A percentile compares a stretch with the other conserved stretches of the same genome.
Evolutionary conservation across 2,113 vertebrate species (phyloP).

Genomic region (Podiceps cristatus): DNA sequence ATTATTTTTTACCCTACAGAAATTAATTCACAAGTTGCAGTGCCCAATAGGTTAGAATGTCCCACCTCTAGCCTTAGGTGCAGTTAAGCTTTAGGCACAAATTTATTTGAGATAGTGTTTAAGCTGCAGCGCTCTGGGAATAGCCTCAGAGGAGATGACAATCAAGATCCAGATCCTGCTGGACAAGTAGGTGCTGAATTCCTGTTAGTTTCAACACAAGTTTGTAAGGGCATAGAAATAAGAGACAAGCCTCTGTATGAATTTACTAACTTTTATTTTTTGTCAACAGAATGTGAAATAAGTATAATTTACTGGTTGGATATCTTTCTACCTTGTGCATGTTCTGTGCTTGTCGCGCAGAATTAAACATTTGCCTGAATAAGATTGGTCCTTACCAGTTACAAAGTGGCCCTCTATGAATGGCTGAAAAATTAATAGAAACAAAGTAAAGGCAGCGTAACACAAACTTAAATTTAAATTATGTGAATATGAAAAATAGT

Average conservation of each 20-base stretch:
- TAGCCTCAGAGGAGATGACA: background rate
- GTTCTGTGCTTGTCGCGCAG: background rate
- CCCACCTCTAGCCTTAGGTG: background rate
- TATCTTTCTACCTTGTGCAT: background rate
- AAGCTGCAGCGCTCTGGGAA: background rate
- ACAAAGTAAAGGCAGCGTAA: background rate
- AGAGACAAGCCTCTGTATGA: background rate
- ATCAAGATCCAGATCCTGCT: background rate
- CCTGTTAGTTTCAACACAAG: background rate
- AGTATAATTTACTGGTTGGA: background rate
- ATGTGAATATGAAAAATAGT: background rate
- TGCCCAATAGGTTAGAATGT: background rate
- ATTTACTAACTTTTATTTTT: background rate
- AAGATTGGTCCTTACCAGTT: background rate
- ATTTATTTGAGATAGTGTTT: background rate
- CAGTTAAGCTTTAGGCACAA: background rate
- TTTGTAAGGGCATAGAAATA: background rate
- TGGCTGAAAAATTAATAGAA: background rate
- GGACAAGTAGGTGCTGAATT: background rate
- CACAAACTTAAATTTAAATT: background rate
- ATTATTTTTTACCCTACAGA: background rate
- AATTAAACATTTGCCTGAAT: background rate
- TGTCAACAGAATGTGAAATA: background rate
- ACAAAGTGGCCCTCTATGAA: background rate
- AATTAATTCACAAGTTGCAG: background rate